Conservation (phyloP, 2,797 vertebrate genomes). For the Anomalospiza imberbis region DNA sequence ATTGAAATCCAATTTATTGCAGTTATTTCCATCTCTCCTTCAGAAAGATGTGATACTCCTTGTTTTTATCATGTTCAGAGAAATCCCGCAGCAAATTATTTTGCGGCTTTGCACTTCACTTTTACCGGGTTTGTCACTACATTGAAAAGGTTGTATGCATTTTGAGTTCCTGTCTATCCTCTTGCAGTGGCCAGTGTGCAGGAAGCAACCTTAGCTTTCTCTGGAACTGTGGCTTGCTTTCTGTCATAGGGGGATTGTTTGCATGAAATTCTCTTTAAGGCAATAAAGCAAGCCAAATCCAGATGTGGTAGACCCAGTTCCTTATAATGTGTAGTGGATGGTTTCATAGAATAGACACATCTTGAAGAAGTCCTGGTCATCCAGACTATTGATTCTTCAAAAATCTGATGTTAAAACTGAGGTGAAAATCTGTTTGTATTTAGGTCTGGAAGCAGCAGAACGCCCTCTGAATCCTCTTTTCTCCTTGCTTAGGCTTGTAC, state of each 20-base stretch:
- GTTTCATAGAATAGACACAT: background rate
- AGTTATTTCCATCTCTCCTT: background rate
- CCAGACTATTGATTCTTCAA: background rate
- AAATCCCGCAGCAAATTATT: background rate
- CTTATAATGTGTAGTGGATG: background rate
- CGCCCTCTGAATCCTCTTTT: background rate
- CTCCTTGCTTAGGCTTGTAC: background rate
- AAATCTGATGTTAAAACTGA: background rate
- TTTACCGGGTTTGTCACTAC: background rate
- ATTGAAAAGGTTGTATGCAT: background rate
- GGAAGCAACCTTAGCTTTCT: background rate
- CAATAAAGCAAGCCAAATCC: background rate
- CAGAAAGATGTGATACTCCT: background rate
- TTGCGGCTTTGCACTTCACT: background rate
- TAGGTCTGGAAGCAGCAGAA: background rate
- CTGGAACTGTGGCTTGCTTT: background rate
- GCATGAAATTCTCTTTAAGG: background rate
- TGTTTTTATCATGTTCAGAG: background rate
- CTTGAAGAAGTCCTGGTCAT: background rate
- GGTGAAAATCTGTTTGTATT: background rate
- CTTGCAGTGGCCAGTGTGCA: background rate
- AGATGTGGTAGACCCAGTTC: background rate
- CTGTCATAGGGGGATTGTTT: background rate
- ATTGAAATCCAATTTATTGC: background rate
- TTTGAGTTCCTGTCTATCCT: background rate